Percentiles rank a stretch among this genome's conserved stretches.
phyloP scores from a whole-genome alignment of 2,888 invertebrate genomes.

The Fragum whitleyi region DNA sequence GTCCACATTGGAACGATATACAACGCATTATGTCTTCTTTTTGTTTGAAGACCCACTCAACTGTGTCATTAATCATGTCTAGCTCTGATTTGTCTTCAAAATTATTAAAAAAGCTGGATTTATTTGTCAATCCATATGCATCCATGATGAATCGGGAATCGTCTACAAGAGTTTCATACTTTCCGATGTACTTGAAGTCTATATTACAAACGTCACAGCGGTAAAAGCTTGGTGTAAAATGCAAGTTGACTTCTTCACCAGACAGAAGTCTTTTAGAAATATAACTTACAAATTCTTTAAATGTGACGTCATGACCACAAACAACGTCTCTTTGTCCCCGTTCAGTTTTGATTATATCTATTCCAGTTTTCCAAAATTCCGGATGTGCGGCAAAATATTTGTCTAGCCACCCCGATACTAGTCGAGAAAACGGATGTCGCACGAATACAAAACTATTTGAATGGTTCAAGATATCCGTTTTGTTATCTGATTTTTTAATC shows the following conservation, averaged over 20 bases:
- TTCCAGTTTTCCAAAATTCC: constrained; percentile 59
- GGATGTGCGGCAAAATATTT: constrained; percentile 66
- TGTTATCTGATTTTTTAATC: neutral
- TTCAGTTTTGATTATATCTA: constrained; percentile 31
- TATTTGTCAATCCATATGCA: constrained; percentile 18
- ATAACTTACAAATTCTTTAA: constrained; percentile 65
- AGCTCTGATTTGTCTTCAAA: neutral
- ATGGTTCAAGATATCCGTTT: neutral
- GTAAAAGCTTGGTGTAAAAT: constrained; percentile 64
- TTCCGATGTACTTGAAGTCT: constrained; percentile 65
- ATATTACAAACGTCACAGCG: constrained; percentile 67
- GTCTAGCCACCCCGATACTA: constrained; percentile 69
- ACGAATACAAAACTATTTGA: constrained; percentile 55
- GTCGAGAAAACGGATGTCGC: constrained; percentile 63
- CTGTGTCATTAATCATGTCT: too few relatives aligned
- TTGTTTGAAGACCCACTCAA: constrained; percentile 25
- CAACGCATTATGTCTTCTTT: constrained; percentile 29
- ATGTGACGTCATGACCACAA: constrained; percentile 68
- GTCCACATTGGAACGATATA: constrained; percentile 50
- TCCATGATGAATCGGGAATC: constrained; percentile 58
- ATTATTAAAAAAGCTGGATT: neutral
- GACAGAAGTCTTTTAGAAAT: constrained; percentile 39
- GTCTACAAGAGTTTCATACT: constrained; percentile 64
- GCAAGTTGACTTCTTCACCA: constrained; percentile 44
- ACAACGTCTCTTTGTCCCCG: too few relatives aligned